Base-by-base conservation (phyloP, 2,888 invertebrate species). In the Hyppa rectilinea region DNA sequence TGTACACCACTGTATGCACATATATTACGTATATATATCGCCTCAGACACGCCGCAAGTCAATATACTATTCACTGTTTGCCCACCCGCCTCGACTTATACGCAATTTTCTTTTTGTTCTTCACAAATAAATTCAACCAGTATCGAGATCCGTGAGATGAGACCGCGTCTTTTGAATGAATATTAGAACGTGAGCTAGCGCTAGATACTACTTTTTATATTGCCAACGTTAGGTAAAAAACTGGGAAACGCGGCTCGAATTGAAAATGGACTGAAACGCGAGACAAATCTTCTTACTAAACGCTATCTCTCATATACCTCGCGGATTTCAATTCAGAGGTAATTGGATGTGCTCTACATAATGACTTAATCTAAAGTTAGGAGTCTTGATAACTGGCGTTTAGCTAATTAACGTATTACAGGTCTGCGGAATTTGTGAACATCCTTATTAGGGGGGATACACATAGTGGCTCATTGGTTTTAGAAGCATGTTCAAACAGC, bases 31-130 rank as follows among this genome's bases (percentile, higher is more conserved):
- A 55, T 58, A 75, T 68, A 75, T 60, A 70, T 63, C 72, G 60
- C 62, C 64, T 68, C 50, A 60, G 71, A 70, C 65, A 53, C 40
- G 78, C 70, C 73, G 68, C 74, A 78, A 84, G 70, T 85, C 83
- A 81, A 86, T 87, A 84, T 84, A 80, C 78, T 74, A 81, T 82
- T 81, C 80, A 83, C 78, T 83, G 75, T 85, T 80, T 82, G 76
- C 74, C 60, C 31, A 68, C 66, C 80, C 74, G 76, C 69, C 77
- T 78, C 75, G 80, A 81, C 77, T 84, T 72, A 76, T 75, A 81
- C 79, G 66, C 80, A 82, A 78, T 82, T 75, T 72, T 75, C 77
- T 80, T 83, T 81, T 80, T 72, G 65, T 81, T 82, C 75, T 73
- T 71, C 53, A 68, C 61, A 82, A 84, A 80, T 78, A 85, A 83